Conservation (phyloP, 1,140 invertebrate genomes). For the Zaprionus vittiger region DNA sequence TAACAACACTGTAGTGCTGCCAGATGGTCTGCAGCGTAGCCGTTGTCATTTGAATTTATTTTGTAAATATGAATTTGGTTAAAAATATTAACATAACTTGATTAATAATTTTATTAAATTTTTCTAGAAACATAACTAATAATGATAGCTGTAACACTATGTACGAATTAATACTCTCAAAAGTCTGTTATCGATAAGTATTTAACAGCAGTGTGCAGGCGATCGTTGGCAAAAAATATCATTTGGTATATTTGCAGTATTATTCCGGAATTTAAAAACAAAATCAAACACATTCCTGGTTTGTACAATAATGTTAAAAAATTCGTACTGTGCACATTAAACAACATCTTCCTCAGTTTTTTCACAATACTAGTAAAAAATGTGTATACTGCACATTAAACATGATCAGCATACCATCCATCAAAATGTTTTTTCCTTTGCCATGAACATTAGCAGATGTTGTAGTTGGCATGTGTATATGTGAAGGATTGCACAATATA, state of each 20-base stretch:
- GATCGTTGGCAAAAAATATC: background rate
- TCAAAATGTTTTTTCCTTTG: background rate
- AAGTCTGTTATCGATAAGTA: background rate
- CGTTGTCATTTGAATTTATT: constrained; percentile 34
- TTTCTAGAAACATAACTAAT: background rate
- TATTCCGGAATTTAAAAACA: background rate
- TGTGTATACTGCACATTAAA: background rate
- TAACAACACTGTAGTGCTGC: constrained; percentile 30
- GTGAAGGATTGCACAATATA: constrained; percentile 3
- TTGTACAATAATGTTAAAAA: background rate
- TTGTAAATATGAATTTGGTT: background rate
- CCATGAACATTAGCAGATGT: constrained; percentile 1
- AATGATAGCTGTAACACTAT: background rate
- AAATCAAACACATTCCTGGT: background rate
- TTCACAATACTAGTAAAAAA: background rate
- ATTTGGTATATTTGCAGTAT: background rate
- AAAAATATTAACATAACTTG: background rate
- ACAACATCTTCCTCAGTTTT: background rate
- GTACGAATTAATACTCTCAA: background rate
- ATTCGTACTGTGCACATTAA: background rate
- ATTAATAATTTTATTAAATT: background rate
- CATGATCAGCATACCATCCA: constrained; percentile 4
- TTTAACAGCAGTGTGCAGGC: background rate
- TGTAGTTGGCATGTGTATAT: background rate
- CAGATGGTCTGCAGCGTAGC: constrained; percentile 9